Evolutionary conservation across 2,888 invertebrate genomes (phyloP).

Genomic region (Drosophila picticornis): DNA sequence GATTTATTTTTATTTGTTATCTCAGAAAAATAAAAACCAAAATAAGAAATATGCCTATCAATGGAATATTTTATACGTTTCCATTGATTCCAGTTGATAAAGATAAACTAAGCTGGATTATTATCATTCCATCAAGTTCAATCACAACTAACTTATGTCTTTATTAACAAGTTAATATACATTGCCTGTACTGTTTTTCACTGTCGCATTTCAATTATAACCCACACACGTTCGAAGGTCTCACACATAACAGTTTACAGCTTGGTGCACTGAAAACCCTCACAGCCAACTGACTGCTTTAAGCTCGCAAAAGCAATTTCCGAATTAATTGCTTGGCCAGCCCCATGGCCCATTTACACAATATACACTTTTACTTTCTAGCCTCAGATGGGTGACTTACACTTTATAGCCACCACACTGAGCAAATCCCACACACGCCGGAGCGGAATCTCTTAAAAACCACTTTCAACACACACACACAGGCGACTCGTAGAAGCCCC

Average conservation of each 20-base stretch:
- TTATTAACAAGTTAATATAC: slow-evolving; percentile 14
- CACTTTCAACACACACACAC: slow-evolving; percentile 39
- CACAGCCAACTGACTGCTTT: slow-evolving; percentile 23
- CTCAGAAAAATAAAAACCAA: background rate
- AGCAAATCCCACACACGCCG: slow-evolving; percentile 64
- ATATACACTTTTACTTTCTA: slow-evolving; percentile 58
- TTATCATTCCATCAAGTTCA: background rate
- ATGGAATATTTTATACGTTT: background rate
- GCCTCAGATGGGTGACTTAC: slow-evolving; percentile 53
- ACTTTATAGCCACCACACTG: slow-evolving; percentile 37
- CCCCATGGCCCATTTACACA: slow-evolving; percentile 55
- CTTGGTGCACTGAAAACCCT: slow-evolving; percentile 39
- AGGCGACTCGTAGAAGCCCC: background rate
- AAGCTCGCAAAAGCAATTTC: slow-evolving; percentile 57
- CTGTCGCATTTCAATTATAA: slow-evolving; percentile 17
- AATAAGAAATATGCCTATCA: too few relatives aligned
- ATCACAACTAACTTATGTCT: background rate
- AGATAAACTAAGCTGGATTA: background rate
- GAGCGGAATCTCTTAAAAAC: slow-evolving; percentile 45
- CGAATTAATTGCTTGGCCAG: slow-evolving; percentile 60
- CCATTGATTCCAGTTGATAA: background rate
- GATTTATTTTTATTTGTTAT: too few relatives aligned
- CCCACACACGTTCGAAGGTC: slow-evolving; percentile 30
- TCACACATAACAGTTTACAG: slow-evolving; percentile 1
- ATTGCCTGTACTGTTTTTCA: slow-evolving; percentile 9